A percentile compares a stretch with the other conserved stretches of the same genome.
Evolutionary conservation across 2,113 vertebrate genomes (phyloP).

Genomic region (Hippoglossus stenolepis): DNA sequence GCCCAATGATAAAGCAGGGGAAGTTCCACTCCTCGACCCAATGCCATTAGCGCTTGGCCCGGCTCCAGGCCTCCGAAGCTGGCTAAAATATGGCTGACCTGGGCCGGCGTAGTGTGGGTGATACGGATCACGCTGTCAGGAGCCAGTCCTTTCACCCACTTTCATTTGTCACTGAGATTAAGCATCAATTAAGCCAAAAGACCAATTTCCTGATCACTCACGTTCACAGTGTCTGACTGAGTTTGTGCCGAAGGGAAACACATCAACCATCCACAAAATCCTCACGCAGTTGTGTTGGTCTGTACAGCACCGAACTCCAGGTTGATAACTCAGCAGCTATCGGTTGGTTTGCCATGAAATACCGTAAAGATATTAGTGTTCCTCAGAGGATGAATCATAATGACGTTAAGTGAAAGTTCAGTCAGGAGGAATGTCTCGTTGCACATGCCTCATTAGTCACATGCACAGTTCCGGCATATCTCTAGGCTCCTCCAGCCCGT

Average conservation of each 20-base stretch:
- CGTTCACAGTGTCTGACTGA: neutral
- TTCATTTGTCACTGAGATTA: slow-evolving; percentile 16
- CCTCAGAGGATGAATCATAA: neutral
- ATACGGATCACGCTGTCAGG: neutral
- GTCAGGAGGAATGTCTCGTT: neutral
- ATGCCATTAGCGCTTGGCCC: slow-evolving; percentile 51
- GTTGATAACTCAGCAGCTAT: too few species aligned
- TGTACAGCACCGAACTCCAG: neutral
- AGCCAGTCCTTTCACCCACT: slow-evolving; percentile 20
- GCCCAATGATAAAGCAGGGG: slow-evolving; percentile 18
- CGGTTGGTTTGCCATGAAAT: too few species aligned
- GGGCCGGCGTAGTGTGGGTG: neutral
- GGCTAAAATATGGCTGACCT: slow-evolving; percentile 16
- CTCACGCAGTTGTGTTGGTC: neutral
- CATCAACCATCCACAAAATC: neutral
- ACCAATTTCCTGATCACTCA: slow-evolving; percentile 6
- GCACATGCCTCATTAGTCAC: neutral
- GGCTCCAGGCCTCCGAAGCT: slow-evolving; percentile 34
- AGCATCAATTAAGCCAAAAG: neutral
- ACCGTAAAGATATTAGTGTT: neutral
- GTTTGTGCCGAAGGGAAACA: neutral
- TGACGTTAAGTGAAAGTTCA: neutral
- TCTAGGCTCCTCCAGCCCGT: neutral
- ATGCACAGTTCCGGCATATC: too few species aligned
- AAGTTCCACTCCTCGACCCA: slow-evolving; percentile 1